Percentiles rank a stretch among this genome's conserved stretches.
phyloP scores from a whole-genome alignment of 2,113 vertebrate species.

The Carollia perspicillata region DNA sequence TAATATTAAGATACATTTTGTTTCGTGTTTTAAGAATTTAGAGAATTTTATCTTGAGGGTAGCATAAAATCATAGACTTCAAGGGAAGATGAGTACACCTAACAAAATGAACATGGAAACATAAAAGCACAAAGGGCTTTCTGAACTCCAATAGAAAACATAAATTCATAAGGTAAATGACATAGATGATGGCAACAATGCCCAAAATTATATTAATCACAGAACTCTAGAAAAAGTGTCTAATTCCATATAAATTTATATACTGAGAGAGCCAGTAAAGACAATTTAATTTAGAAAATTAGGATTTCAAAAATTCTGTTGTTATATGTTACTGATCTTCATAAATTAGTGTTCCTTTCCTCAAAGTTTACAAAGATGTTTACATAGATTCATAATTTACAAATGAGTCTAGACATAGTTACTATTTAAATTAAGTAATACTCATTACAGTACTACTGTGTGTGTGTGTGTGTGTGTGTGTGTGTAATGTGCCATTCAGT shows the following conservation, averaged over 20 bases:
- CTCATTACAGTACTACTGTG: not conserved
- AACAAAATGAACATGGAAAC: not conserved
- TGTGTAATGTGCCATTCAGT: not conserved
- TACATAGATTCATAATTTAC: not conserved
- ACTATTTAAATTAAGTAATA: not conserved
- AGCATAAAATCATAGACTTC: not conserved
- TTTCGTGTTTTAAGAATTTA: slow-evolving; percentile 22
- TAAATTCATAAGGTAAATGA: not conserved
- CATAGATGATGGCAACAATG: not conserved
- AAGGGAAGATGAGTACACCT: not conserved
- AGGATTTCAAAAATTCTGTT: not conserved
- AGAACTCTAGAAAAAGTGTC: not conserved
- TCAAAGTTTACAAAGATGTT: not conserved
- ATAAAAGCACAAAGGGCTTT: not conserved
- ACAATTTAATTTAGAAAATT: not conserved
- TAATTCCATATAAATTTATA: not conserved
- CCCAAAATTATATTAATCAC: not conserved
- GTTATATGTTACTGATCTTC: not conserved
- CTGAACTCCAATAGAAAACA: not conserved
- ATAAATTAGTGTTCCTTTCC: not conserved
- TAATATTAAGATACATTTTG: slow-evolving; percentile 5
- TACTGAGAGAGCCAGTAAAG: not conserved
- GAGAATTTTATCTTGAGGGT: not conserved
- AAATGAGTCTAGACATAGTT: not conserved
- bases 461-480: no score